Base-by-base conservation (phyloP, 2,113 vertebrate species). In the Casuarius casuarius region DNA sequence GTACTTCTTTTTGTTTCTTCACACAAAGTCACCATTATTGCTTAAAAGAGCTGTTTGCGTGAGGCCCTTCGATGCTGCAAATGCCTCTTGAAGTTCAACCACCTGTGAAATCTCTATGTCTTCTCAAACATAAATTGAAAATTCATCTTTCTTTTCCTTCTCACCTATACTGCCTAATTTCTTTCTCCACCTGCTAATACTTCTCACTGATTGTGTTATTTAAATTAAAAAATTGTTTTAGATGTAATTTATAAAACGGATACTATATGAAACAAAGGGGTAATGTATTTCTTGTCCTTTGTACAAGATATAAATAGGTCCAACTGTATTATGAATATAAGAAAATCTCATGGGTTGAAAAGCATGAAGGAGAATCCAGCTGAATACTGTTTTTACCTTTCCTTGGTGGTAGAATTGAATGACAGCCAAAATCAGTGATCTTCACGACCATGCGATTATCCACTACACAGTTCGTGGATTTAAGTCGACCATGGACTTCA, bases 361-460 rank as follows among this genome's bases (percentile, higher is more conserved):
- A 94, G 7, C 12, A 23, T 54, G 63, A 87, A 65, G 51, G 25
- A 82, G 33, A 84, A 28, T 66, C 33, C 48, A 72, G 7, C 0
- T 51, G 22, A 14, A 28, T n/a, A 56, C 62, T 84, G 33, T 21
- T 51, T 33, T 92, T 82, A 99, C 99, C 98, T 99, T 98, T 99
- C 58, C 89, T 98, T 22, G 99, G 98, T 61, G 85, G 97, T 44
- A 99, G 97, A 96, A 99, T 98, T 91, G 99, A 99, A 97, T 99
- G 99, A 94, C 98, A 99, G 92, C 99, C 99, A 92, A 99, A 99
- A 97, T 99, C 99, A 2, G 99, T 99, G 97, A 99, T 99, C 96
- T 99, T 99, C 49, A 99, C 99, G 87, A 99, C 99, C 99, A 99
- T 99, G 38, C 99, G 99, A 76, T 98, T 99, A 96, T 99, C 99